These are phyloP conservation scores for Numenius phaeopus DNA, from an alignment of 2,797 vertebrate genomes.

Conservation along the genomic window DNA sequence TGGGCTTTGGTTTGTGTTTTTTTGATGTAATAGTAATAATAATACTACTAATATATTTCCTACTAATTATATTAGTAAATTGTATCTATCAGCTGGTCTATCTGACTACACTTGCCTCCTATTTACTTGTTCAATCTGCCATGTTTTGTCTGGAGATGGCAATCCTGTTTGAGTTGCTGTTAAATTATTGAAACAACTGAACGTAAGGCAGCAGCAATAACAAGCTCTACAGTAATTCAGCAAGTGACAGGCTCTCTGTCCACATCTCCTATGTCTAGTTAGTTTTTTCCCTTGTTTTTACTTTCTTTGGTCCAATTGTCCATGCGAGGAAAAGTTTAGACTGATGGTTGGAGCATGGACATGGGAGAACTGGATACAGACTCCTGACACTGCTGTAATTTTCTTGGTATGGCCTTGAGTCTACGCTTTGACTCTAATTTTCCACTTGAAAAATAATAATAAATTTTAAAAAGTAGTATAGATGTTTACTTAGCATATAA, in stretches of 20 bases:
- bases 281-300: neutral
- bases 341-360: neutral
- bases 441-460: neutral
- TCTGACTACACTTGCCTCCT: neutral
- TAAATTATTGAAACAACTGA: neutral
- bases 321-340: neutral
- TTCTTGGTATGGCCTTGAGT: neutral
- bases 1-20: neutral
- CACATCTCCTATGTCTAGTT: neutral
- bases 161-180: neutral
- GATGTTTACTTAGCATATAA: neutral
- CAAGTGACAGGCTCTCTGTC: neutral
- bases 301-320: neutral
- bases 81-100: neutral
- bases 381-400: neutral
- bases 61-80: neutral
- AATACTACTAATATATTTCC: neutral
- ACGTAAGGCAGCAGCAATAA: neutral
- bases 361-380: neutral
- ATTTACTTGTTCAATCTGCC: neutral
- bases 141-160: neutral
- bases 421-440: neutral
- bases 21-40: neutral
- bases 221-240: neutral
- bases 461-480: neutral